phyloP scores from a whole-genome alignment of 2,888 invertebrate species.

The Branchellion lobata region DNA sequence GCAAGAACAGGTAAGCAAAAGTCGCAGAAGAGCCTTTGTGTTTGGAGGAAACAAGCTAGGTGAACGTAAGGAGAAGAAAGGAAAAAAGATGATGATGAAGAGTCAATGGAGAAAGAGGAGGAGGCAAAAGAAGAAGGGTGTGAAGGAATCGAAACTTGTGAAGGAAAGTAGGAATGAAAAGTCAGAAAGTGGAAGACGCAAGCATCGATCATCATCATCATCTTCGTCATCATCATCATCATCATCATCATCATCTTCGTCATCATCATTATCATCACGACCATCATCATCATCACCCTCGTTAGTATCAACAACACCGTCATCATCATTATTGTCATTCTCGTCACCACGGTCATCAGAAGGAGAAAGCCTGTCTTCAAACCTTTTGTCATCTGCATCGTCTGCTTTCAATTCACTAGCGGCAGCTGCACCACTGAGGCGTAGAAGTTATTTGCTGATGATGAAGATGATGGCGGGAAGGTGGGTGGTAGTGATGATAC shows the following conservation, averaged over 20 bases:
- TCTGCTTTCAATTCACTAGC: neutral
- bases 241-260: too few relatives aligned
- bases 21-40: too few relatives aligned
- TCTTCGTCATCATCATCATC: too few relatives aligned
- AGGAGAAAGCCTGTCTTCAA: neutral
- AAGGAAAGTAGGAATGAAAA: neutral
- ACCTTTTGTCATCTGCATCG: neutral
- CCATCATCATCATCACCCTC: too few relatives aligned
- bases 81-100: neutral
- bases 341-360: too few relatives aligned
- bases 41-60: neutral
- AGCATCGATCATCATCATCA: neutral
- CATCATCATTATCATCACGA: too few relatives aligned
- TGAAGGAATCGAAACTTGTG: too few relatives aligned
- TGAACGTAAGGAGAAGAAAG: neutral
- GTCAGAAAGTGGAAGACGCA: neutral
- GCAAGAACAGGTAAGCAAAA: too few relatives aligned
- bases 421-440: too few relatives aligned
- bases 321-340: too few relatives aligned
- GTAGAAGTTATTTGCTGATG: neutral
- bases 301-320: too few relatives aligned
- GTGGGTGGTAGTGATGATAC: neutral
- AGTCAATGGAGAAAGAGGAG: neutral
- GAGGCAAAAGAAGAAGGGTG: neutral
- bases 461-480: neutral